Conservation (phyloP, 2,888 invertebrate genomes). For the Aporophyla nigra region DNA sequence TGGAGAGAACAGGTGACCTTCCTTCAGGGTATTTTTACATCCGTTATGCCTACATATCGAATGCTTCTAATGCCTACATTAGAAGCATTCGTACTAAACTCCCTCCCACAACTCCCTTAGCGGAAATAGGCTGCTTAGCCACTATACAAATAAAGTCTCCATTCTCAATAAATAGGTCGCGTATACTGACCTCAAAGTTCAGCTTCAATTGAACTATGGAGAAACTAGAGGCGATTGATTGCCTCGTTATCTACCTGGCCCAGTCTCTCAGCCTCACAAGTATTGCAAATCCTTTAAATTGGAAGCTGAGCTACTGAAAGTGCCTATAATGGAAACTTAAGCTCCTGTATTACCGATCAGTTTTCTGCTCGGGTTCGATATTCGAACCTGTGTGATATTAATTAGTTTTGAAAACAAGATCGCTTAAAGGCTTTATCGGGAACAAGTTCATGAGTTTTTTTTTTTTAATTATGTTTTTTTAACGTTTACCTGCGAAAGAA, state of each 20-base stretch:
- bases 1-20: not conserved
- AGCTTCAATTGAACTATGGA: slow-evolving; percentile 36
- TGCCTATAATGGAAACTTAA: slow-evolving; percentile 61
- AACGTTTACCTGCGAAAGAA: not conserved
- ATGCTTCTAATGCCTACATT: too few relatives aligned
- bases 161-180: slow-evolving; percentile 28
- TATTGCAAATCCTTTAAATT: slow-evolving; percentile 55
- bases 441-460: not conserved
- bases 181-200: slow-evolving; percentile 49
- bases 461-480: not conserved
- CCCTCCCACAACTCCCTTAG: not conserved
- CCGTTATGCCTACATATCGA: too few relatives aligned
- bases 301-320: slow-evolving; percentile 52
- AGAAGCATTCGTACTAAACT: not conserved
- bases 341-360: slow-evolving; percentile 52
- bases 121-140: not conserved
- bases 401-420: slow-evolving; percentile 50
- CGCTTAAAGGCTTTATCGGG: slow-evolving; percentile 28
- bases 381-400: slow-evolving; percentile 49
- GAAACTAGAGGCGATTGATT: slow-evolving; percentile 39
- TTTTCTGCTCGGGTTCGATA: slow-evolving; percentile 30
- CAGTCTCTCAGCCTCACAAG: slow-evolving; percentile 41
- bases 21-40: not conserved
- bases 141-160: slow-evolving; percentile 4
- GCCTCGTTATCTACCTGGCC: slow-evolving; percentile 54